phyloP scores from a whole-genome alignment of 2,888 invertebrate genomes.

The Agrotis segetum region DNA sequence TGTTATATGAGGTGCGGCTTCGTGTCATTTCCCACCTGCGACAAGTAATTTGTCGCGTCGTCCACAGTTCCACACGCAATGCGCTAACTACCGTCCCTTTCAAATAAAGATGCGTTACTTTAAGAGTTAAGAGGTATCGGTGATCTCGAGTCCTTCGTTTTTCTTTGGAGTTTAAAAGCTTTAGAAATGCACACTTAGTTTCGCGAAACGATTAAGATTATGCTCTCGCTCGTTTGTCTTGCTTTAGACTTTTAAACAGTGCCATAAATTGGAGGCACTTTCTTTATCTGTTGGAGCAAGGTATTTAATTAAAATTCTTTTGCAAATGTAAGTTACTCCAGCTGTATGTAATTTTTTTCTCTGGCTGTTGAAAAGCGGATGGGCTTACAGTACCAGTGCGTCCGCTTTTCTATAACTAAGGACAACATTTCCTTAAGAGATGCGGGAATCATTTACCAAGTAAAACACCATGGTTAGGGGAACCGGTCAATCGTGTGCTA shows the following conservation, averaged over 20 bases:
- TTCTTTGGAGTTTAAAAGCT: conserved; percentile 36
- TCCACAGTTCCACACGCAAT: conserved; percentile 67
- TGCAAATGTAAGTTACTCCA: neutral
- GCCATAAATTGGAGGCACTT: conserved; percentile 32
- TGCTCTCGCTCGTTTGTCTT: conserved; percentile 41
- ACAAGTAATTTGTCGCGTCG: conserved; percentile 72
- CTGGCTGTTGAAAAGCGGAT: no score
- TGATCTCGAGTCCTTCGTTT: conserved; percentile 42
- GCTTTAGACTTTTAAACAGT: conserved; percentile 21
- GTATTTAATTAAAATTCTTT: conserved; percentile 28
- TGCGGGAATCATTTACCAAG: conserved; percentile 33
- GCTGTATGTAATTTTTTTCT: neutral
- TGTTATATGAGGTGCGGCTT: conserved; percentile 67
- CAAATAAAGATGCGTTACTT: conserved; percentile 59
- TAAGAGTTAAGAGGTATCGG: conserved; percentile 32
- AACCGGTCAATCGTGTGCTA: conserved; percentile 54
- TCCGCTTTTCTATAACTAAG: no score
- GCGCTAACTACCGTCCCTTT: conserved; percentile 48
- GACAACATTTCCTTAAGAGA: conserved; percentile 22
- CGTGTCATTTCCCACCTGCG: conserved; percentile 71
- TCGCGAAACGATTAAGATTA: conserved; percentile 49
- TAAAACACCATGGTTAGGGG: conserved; percentile 32
- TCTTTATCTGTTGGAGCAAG: conserved; percentile 25
- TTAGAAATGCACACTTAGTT: conserved; percentile 43
- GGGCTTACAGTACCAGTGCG: neutral